Evolutionary conservation across 2,888 invertebrate species (phyloP), one percentile per base, ranked within the genome.

Genomic region (Caenorhabditis sp.): DNA sequence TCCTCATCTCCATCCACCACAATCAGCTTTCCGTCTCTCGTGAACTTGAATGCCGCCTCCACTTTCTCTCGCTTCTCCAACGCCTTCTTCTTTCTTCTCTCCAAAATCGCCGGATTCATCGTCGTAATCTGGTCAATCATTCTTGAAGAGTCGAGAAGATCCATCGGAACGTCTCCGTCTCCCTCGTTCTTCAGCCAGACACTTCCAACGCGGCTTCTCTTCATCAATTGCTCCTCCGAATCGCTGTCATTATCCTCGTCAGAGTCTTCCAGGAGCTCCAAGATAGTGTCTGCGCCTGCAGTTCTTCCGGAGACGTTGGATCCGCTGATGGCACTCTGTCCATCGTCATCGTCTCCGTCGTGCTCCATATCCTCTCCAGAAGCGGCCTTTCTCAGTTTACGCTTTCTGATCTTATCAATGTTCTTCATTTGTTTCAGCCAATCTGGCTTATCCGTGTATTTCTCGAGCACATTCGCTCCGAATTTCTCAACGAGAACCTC

Each of bases 401-500:
- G 66, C 55, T 74, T 61, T 35, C 76, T 41, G 17, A 59, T 59
- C 79, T 87, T 88, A 50, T 83, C 86, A 27, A 87, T 79, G 35
- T 85, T 86, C 62, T 83, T 85, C 65, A 87, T 76, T 53, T 85
- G 82, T 53, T 85, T 86, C 13, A 83, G 35, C 86, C 87, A 88
- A 39, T 85, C 85, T 22, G 74, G 59, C 48, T 81, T 81, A 6
- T 66, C 78, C 1, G 76, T 82, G 62, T 74, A 81, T 56, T 83
- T 85, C 39, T 74, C 65, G 30, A 86, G 70, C 20, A 82, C 78
- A 41, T 83, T 81, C 6, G 72, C 70, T 15, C 87, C 86, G 52
- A 87, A 81, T 46, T 82, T 79, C 32, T 87, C 86, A 35, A 88
- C 82, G n/a, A 88, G 76, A 24, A 83, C 81, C 39, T 85, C 86